phyloP scores from a whole-genome alignment of 2,888 invertebrate genomes.

The Lochmaea crataegi region DNA sequence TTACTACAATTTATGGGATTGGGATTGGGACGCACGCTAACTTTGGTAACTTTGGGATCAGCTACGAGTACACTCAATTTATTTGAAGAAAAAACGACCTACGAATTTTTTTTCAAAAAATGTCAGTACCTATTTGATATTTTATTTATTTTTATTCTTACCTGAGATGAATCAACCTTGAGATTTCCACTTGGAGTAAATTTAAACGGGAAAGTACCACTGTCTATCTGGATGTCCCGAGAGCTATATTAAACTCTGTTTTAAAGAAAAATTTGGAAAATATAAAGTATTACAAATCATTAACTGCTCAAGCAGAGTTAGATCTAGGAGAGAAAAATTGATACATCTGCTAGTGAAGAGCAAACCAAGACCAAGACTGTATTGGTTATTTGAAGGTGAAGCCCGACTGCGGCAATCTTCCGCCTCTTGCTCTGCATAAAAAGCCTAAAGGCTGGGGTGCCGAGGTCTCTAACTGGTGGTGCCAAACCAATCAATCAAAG shows the following conservation, averaged over 20 bases:
- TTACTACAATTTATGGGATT: slow-evolving; percentile 42
- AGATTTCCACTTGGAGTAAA: slow-evolving; percentile 77
- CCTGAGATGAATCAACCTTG: slow-evolving; percentile 77
- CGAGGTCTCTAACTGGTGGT: too few species aligned
- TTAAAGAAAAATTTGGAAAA: slow-evolving; percentile 42
- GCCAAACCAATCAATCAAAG: too few species aligned
- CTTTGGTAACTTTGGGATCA: slow-evolving; percentile 74
- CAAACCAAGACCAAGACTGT: too few species aligned
- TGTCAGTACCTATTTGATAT: too few species aligned
- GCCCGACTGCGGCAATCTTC: too few species aligned
- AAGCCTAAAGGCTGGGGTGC: too few species aligned
- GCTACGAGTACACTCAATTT: slow-evolving; percentile 77
- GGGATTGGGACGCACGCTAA: slow-evolving; percentile 68
- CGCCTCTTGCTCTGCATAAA: too few species aligned
- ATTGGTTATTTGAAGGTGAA: too few species aligned
- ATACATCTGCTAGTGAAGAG: too few species aligned
- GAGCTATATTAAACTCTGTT: slow-evolving; percentile 51
- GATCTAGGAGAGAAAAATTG: too few species aligned
- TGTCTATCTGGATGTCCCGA: slow-evolving; percentile 45
- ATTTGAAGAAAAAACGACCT: slow-evolving; percentile 78
- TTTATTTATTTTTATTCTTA: slow-evolving; percentile 53
- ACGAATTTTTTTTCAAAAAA: slow-evolving; percentile 1
- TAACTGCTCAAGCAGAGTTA: too few species aligned
- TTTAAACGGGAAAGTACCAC: slow-evolving; percentile 72
- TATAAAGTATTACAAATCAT: background rate